Evolutionary conservation across 2,888 invertebrate genomes (phyloP), one percentile per base, ranked within the genome.

Genomic region (Drosophila mimica): DNA sequence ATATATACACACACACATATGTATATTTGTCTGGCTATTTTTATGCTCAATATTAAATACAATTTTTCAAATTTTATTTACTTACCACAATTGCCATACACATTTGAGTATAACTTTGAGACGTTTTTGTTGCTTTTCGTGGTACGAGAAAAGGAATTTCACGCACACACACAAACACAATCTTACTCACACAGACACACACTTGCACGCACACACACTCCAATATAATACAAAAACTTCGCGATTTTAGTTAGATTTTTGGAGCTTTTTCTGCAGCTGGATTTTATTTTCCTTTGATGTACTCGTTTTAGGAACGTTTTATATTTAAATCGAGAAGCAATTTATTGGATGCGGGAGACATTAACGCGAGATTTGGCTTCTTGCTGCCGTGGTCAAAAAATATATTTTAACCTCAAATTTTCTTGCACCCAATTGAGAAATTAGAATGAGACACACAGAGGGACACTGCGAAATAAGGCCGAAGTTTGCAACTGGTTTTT

Each of bases 81-180:
- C 96, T 95, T 94, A 96, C 96, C 96, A 95, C 95, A 96, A 96
- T 96, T 96, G 96, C 96, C 96, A 96, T 96, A 96, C 96, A 96
- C 96, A 96, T 96, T 96, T 93, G 93, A 91, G 91, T 92, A 83
- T 91, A 89, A 87, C 91, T 91, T 87, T 81, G 64, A 70, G 81
- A 83, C 88, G 89, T 87, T 87, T 83, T 87, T 70, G 83, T 79
- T 76, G 76, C 59, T 85, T 85, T 83, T 78, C 59, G 71, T 46
- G 64, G 74, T 74, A 74, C 85, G 79, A 76, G 85, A 74, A 70
- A 69, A 74, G 58, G 43, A 64, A 70, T 79, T 88, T 74, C 79
- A 88, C 85, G 68, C 64, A 76, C 86, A 83, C 69, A 68, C 70
- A 72, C 59, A 58, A 51, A 74, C 61, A 36, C 48, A 61, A 15